Evolutionary conservation across 2,797 vertebrate species (phyloP).

Genomic region (Hozukius guyotensis): DNA sequence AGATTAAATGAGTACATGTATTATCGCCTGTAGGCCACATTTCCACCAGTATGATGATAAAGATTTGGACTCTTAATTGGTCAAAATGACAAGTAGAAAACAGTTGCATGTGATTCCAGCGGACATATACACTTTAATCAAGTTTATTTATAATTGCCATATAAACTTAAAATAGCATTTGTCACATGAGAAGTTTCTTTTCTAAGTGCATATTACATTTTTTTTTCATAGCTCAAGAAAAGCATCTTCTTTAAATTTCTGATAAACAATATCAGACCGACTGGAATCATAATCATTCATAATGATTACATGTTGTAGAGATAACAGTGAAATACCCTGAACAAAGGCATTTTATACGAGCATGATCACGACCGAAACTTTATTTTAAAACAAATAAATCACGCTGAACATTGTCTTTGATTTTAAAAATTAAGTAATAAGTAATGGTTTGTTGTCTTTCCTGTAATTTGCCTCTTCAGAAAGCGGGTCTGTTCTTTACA

Average conservation of each 20-base stretch:
- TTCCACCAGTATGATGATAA: not conserved
- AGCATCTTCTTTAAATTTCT: not conserved
- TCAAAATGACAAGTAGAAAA: not conserved
- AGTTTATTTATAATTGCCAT: not conserved
- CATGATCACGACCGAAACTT: not conserved
- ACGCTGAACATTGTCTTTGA: accelerated
- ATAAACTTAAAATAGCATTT: not conserved
- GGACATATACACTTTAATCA: not conserved
- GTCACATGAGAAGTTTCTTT: not conserved
- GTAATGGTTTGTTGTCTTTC: not conserved
- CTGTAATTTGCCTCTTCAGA: not conserved
- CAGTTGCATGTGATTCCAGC: not conserved
- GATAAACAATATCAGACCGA: not conserved
- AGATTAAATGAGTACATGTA: not conserved
- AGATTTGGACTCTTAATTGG: not conserved
- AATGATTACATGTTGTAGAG: not conserved
- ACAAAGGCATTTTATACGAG: not conserved
- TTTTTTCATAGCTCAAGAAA: too few relatives aligned
- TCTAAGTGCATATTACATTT: too few relatives aligned
- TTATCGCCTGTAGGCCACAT: not conserved
- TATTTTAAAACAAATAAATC: not conserved
- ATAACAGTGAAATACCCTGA: not conserved
- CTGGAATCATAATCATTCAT: not conserved
- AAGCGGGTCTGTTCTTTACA: not conserved
- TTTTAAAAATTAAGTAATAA: not conserved